These are phyloP conservation scores for Polietes domitor DNA, from an alignment of 2,888 invertebrate genomes.

Conservation along the genomic window DNA sequence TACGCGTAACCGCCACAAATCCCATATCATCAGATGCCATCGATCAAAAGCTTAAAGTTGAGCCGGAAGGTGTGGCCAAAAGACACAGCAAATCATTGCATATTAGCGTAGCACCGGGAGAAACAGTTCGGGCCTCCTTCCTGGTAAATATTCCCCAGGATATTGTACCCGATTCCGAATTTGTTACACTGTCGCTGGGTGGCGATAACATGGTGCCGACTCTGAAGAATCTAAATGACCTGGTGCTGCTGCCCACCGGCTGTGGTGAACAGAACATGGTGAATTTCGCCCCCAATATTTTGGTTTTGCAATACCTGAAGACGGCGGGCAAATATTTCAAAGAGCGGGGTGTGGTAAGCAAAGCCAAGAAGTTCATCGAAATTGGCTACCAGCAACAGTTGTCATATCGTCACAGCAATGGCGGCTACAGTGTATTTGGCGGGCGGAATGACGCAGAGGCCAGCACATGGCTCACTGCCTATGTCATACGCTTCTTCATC, in stretches of 20 bases:
- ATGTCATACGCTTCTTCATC: slow-evolving; percentile 89
- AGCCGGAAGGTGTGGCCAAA: slow-evolving; percentile 87
- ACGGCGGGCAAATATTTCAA: slow-evolving; percentile 72
- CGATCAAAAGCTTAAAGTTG: slow-evolving; percentile 84
- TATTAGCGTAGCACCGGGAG: background rate
- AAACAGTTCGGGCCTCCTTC: background rate
- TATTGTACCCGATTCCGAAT: slow-evolving; percentile 83
- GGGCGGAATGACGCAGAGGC: slow-evolving; percentile 83
- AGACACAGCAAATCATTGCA: slow-evolving; percentile 21
- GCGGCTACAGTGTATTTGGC: slow-evolving; percentile 91
- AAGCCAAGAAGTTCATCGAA: slow-evolving; percentile 79
- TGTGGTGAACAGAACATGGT: slow-evolving; percentile 88
- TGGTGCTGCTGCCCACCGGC: slow-evolving; percentile 84
- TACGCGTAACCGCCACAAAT: slow-evolving; percentile 85
- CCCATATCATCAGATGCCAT: slow-evolving; percentile 82
- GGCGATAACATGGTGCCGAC: slow-evolving; percentile 82
- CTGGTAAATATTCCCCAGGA: slow-evolving; percentile 84
- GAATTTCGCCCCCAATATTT: slow-evolving; percentile 85
- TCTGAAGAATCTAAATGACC: slow-evolving; percentile 83
- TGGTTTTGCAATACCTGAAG: slow-evolving; percentile 84
- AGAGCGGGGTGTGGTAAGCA: slow-evolving; percentile 71
- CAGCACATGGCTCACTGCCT: slow-evolving; percentile 92
- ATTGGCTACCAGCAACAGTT: slow-evolving; percentile 88
- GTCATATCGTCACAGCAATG: slow-evolving; percentile 86
- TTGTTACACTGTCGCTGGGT: slow-evolving; percentile 81